Conservation (phyloP, 2,888 invertebrate species). For the Alloscopus bannaensis region DNA sequence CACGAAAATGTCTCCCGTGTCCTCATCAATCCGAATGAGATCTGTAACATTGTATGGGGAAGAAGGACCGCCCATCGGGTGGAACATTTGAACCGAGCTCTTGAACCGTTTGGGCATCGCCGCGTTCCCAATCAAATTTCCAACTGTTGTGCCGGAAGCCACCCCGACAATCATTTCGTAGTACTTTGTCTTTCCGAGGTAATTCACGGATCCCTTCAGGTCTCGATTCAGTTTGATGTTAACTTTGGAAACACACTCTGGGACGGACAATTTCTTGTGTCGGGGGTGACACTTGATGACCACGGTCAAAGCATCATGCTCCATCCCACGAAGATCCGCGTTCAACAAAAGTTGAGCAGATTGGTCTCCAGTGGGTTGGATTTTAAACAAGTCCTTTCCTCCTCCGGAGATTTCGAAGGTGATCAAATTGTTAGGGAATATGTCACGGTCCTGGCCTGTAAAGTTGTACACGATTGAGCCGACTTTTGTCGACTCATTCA, state of each 20-base stretch:
- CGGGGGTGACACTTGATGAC: conserved; percentile 71
- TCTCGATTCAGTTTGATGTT: conserved; percentile 67
- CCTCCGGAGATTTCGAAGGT: conserved; percentile 71
- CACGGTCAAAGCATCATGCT: conserved; percentile 69
- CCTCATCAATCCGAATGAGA: conserved; percentile 67
- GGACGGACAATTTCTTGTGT: conserved; percentile 67
- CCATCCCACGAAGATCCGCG: conserved; percentile 68
- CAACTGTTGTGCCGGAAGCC: conserved; percentile 67
- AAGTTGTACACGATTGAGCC: conserved; percentile 83
- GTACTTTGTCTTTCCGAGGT: conserved; percentile 62
- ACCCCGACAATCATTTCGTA: conserved; percentile 72
- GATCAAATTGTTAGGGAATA: conserved; percentile 74
- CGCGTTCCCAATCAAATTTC: conserved; percentile 72
- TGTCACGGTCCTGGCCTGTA: conserved; percentile 85
- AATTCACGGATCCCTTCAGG: conserved; percentile 53
- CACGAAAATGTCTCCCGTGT: conserved; percentile 71
- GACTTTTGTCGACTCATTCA: conserved; percentile 82
- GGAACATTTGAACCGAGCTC: conserved; percentile 69
- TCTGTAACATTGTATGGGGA: conserved; percentile 70
- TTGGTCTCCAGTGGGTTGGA: conserved; percentile 62
- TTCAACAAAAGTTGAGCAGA: conserved; percentile 67
- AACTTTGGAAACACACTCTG: conserved; percentile 71
- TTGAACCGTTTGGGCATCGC: conserved; percentile 68
- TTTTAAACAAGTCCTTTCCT: conserved; percentile 69
- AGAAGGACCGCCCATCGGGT: conserved; percentile 64